Evolutionary conservation across 1,140 invertebrate genomes (phyloP).

Genomic region (Zeugodacus cucurbitae): DNA sequence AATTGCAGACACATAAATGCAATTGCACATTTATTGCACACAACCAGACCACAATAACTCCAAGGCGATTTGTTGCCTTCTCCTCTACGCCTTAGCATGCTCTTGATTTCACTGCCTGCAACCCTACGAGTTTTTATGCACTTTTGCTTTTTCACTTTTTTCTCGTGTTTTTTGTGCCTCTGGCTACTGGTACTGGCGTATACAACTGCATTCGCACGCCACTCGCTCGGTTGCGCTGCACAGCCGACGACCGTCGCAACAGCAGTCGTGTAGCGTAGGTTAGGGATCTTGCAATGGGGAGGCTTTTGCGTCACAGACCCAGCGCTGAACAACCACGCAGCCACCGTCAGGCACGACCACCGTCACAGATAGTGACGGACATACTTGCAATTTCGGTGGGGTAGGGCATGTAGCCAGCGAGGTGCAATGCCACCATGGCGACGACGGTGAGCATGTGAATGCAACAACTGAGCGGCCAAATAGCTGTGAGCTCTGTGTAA

Average conservation of each 20-base stretch:
- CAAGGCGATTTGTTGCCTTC: not conserved
- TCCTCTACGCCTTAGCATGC: not conserved
- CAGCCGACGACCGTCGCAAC: not conserved
- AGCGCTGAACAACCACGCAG: not conserved
- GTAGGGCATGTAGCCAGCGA: not conserved
- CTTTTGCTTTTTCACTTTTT: not conserved
- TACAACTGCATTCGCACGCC: not conserved
- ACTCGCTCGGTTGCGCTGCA: not conserved
- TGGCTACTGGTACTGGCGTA: not conserved
- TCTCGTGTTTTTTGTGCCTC: not conserved
- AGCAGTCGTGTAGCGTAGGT: slow-evolving; percentile 37
- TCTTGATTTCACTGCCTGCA: slow-evolving; percentile 22
- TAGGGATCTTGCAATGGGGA: slow-evolving; percentile 39
- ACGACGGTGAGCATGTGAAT: not conserved
- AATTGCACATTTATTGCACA: slow-evolving; percentile 28
- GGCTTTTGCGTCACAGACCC: slow-evolving; percentile 19
- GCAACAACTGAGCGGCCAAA: slow-evolving; percentile 5
- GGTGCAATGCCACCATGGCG: not conserved
- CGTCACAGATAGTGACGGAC: not conserved
- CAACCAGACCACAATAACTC: slow-evolving; percentile 1
- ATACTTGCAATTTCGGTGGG: not conserved
- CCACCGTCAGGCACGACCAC: not conserved
- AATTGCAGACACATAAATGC: slow-evolving; percentile 32
- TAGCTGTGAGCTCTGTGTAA: not conserved
- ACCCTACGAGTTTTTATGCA: not conserved